Evolutionary conservation across 2,797 vertebrate species (phyloP), one percentile per base, ranked within the genome.

Genomic region (Fistularia commersonii): DNA sequence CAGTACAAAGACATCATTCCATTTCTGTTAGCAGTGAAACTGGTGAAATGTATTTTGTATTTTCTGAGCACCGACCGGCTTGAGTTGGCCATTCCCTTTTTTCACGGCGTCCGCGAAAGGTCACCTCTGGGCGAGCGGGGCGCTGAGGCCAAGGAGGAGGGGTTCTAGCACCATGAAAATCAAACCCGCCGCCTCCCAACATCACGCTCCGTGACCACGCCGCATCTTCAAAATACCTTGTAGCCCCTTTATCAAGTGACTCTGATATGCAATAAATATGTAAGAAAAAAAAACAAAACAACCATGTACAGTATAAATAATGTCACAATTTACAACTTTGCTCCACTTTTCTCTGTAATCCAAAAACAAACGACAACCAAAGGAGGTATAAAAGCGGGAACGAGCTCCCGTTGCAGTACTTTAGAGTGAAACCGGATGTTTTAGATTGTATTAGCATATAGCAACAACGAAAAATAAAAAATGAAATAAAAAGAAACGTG

Each of bases 261-360:
- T 84, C 80, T 79, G 83, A 88, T 82, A 77, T 83, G 85, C 82
- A 92, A 92, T 91, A 91, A 92, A 92, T 92, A 92, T 84, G 72
- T 87, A 78, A 78, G 79, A 88, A 87, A 84, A 85, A 23, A 23
- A 23, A 23, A 23, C 23, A 23, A 23, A 23, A 23, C 23, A 73
- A 83, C 84, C 74, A 89, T 90, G 80, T 89, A 88, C 80, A 87
- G 75, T 88, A 90, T 90, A 90, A 91, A 91, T 89, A 88, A 88
- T 88, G 80, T 87, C 80, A 88, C 79, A 66, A 87, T 88, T 79
- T 90, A 87, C 86, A 90, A 80, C 81, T 81, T 79, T 67, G 66
- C 50, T 23, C 23, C 23, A 4, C 67, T 79, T 79, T 80, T 71
- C 63, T 82, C 73, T 76, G 74, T 74, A 65, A 74, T 79, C 52